Evolutionary conservation across 2,113 vertebrate species (phyloP), one percentile per base, ranked within the genome.

Genomic region (Carassius carassius): DNA sequence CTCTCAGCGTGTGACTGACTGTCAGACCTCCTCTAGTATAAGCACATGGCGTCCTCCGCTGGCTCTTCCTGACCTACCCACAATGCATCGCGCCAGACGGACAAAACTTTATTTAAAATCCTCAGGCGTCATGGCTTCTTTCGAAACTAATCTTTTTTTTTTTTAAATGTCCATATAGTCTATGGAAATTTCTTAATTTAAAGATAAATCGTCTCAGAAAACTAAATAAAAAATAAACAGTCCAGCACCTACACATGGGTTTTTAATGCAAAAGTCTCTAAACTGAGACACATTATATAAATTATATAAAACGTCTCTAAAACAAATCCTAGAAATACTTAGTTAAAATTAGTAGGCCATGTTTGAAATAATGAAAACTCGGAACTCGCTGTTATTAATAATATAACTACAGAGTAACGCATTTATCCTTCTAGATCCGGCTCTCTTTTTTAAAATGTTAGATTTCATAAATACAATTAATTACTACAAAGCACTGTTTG

Each of bases 41-140:
- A 93, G 92, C 95, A 95, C 95, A 95, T 95, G 95, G 94, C 94
- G 95, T 92, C 93, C 92, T 88, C 81, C 78, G 49, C 84, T 74
- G 75, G 25, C 70, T 21, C 58, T 86, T 73, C 56, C 92, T 95
- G 94, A 94, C 94, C 93, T 94, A 94, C 94, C 94, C 94, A 91
- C 85, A 93, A 93, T 93, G 89, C 95, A 91, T 0, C n/a, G 73
- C 90, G 70, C 29, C 62, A 84, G 83, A 78, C 6, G 12, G 49
- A 37, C 6, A 83, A 37, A 90, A 87, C 88, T 90, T 89, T 90
- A 90, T 89, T 89, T 78, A 88, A 81, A 90, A 16, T 1, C 4
- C 0, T 16, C 35, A 6, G 0, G 44, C 0, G 47, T 12, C 47
- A 49, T 3, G 47, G 2, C 13, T 0, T 41, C 41, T 16, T 13